phyloP scores from a whole-genome alignment of 2,888 invertebrate genomes.

The Diachrysia chrysitis region DNA sequence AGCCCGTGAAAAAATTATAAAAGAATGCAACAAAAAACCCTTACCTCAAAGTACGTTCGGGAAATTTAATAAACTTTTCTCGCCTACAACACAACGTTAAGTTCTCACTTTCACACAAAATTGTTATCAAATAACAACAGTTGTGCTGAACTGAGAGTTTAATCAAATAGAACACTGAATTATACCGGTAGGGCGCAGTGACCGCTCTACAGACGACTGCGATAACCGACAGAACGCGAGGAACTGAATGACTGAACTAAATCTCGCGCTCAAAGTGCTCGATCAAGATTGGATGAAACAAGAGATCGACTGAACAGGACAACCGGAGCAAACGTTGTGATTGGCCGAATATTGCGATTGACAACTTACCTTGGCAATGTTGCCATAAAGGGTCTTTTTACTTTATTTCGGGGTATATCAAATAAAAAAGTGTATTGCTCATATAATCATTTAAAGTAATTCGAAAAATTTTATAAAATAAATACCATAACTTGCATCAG shows the following conservation, averaged over 20 bases:
- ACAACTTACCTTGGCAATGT: conserved; percentile 11
- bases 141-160: conserved; percentile 60
- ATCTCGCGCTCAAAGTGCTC: conserved; percentile 13
- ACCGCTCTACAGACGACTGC: conserved; percentile 81
- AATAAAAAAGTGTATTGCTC: too few relatives aligned
- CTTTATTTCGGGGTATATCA: neutral
- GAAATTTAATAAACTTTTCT: conserved; percentile 73
- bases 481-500: too few relatives aligned
- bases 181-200: conserved; percentile 80
- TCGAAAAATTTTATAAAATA: too few relatives aligned
- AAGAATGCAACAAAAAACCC: conserved; percentile 67
- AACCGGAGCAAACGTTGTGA: conserved; percentile 7
- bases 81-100: conserved; percentile 70
- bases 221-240: conserved; percentile 77
- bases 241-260: conserved; percentile 67
- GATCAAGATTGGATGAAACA: conserved; percentile 32
- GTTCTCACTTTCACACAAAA: conserved; percentile 79
- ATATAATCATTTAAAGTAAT: too few relatives aligned
- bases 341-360: conserved; percentile 28
- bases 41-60: conserved; percentile 81
- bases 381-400: conserved; percentile 8
- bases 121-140: conserved; percentile 68
- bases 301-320: conserved; percentile 26
- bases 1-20: conserved; percentile 61
- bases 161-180: conserved; percentile 71